phyloP scores from a whole-genome alignment of 2,888 invertebrate genomes.

The Lobophora halterata region DNA sequence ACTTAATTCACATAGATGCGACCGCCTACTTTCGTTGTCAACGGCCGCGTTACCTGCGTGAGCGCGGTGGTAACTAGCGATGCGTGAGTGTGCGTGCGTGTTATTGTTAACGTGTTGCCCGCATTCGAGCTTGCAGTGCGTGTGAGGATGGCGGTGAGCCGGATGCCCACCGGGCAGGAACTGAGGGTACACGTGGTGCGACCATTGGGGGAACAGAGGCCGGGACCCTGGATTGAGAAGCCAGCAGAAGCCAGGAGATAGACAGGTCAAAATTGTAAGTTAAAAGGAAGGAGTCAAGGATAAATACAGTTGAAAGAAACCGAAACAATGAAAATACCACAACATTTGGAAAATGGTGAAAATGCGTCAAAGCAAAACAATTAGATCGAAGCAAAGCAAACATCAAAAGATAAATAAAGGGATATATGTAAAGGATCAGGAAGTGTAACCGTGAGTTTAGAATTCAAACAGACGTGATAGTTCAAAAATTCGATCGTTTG shows the following conservation, averaged over 20 bases:
- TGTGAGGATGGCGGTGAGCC: constrained; percentile 77
- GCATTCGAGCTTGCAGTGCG: constrained; percentile 81
- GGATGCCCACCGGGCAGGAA: constrained; percentile 95
- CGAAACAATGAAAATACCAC: neutral
- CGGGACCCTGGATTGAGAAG: constrained; percentile 77
- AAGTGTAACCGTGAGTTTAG: constrained; percentile 19
- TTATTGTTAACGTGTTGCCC: constrained; percentile 74
- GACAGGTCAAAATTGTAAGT: constrained; percentile 13
- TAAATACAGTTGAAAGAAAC: constrained; percentile 1
- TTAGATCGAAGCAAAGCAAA: neutral
- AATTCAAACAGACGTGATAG: constrained; percentile 15
- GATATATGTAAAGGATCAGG: constrained; percentile 11
- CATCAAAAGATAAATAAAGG: constrained; percentile 3
- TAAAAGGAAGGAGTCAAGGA: neutral
- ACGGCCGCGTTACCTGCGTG: constrained; percentile 76
- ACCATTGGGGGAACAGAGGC: constrained; percentile 96
- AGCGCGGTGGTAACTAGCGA: constrained; percentile 78
- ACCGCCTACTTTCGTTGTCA: constrained; percentile 45
- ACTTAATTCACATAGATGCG: constrained; percentile 38
- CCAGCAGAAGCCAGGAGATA: constrained; percentile 6
- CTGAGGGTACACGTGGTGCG: constrained; percentile 96
- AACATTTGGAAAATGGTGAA: constrained; percentile 3
- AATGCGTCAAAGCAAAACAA: constrained; percentile 5
- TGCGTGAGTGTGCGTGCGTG: constrained; percentile 76
- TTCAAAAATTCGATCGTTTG: constrained; percentile 29